Percentiles rank a stretch among this genome's conserved stretches.
Conservation (phyloP, 2,888 invertebrate species). For the Thyatira batis region DNA sequence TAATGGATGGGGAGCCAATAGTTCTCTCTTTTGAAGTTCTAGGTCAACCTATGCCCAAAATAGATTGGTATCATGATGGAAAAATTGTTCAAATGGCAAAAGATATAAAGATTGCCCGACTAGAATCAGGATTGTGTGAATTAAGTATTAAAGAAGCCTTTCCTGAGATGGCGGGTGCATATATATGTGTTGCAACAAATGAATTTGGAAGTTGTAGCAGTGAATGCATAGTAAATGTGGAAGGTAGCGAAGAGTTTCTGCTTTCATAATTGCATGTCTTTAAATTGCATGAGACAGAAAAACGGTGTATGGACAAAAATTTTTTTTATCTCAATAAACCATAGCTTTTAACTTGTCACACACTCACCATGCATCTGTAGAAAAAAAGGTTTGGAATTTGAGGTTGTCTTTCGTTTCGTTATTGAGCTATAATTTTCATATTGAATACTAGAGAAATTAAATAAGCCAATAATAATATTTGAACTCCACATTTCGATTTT, state of each 20-base stretch:
- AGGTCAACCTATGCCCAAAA: slow-evolving; percentile 90
- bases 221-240: slow-evolving; percentile 89
- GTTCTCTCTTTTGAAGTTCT: slow-evolving; percentile 87
- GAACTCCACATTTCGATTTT: not conserved
- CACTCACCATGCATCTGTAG: slow-evolving; percentile 74
- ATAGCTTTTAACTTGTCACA: slow-evolving; percentile 16
- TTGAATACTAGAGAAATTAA: not conserved
- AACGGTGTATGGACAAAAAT: not conserved
- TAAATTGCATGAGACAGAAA: slow-evolving; percentile 32
- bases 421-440: not conserved
- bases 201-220: slow-evolving; percentile 91
- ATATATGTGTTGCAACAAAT: slow-evolving; percentile 91
- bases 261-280: slow-evolving; percentile 35
- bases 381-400: slow-evolving; percentile 27
- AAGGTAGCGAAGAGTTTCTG: slow-evolving; percentile 84
- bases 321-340: slow-evolving; percentile 22
- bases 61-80: slow-evolving; percentile 91
- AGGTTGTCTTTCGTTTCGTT: slow-evolving; percentile 11
- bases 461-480: not conserved
- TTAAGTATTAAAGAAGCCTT: slow-evolving; percentile 93
- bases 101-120: slow-evolving; percentile 88
- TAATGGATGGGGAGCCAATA: slow-evolving; percentile 96
- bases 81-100: slow-evolving; percentile 88
- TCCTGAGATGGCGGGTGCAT: slow-evolving; percentile 94
- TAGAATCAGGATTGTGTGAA: slow-evolving; percentile 89